Conservation (phyloP, 2,113 vertebrate species). For the Muntiacus reevesi region DNA sequence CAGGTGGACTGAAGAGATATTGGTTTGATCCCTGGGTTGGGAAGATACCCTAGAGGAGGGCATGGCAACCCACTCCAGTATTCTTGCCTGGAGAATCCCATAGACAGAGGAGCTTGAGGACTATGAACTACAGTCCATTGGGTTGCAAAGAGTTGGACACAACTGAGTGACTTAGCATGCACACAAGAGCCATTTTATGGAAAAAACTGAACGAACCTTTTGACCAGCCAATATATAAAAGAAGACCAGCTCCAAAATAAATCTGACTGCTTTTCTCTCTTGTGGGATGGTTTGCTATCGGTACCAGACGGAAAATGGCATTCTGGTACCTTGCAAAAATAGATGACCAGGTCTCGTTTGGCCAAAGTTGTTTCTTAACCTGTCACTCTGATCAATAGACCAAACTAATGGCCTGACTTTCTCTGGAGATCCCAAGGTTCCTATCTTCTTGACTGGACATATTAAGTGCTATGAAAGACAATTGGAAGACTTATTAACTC, state of each 20-base stretch:
- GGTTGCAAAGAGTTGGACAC: neutral
- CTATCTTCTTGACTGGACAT: neutral
- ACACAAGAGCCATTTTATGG: neutral
- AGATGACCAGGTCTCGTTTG: neutral
- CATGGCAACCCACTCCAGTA: neutral
- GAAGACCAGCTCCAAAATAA: neutral
- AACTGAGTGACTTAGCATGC: neutral
- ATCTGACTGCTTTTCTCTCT: neutral
- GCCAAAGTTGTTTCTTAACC: neutral
- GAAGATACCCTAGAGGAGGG: neutral
- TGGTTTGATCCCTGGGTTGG: neutral
- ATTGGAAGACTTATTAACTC: slow-evolving; percentile 25
- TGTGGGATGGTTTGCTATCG: neutral
- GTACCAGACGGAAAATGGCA: neutral
- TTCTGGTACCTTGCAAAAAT: neutral
- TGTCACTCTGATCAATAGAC: neutral
- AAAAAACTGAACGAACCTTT: neutral
- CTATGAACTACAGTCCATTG: neutral
- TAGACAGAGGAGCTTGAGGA: neutral
- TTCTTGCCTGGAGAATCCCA: neutral
- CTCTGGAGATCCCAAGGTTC: neutral
- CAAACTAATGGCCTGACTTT: neutral
- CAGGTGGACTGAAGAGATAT: neutral
- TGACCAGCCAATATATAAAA: neutral
- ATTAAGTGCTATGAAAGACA: slow-evolving; percentile 2